Evolutionary conservation across 2,888 invertebrate species (phyloP).

Genomic region (Ornithoptera alexandrae): DNA sequence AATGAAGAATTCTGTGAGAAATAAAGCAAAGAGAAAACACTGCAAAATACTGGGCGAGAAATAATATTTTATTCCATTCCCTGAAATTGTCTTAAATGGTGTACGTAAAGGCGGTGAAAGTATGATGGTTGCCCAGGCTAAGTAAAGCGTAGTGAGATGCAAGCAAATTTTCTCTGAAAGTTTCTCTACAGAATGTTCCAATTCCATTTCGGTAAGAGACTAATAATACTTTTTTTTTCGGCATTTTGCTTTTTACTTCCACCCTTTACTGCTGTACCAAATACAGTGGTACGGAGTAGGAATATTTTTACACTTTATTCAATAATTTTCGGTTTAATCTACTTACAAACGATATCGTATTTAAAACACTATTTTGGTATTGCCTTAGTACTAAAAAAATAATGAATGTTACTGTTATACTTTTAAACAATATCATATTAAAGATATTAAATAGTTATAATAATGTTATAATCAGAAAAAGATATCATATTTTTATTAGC

Average conservation of each 20-base stretch:
- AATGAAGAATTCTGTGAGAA: constrained; percentile 36
- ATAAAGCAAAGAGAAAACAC: constrained; percentile 38
- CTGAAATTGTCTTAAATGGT: constrained; percentile 66
- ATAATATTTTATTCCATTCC: constrained; percentile 55
- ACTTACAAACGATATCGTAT: not conserved
- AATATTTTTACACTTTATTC: constrained; percentile 10
- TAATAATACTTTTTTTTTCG: constrained; percentile 78
- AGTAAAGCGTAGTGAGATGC: constrained; percentile 74
- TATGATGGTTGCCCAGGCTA: constrained; percentile 72
- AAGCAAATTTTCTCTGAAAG: constrained; percentile 71
- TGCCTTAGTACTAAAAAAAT: too few relatives aligned
- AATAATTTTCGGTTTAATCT: not conserved
- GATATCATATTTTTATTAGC: too few relatives aligned
- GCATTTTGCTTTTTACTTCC: constrained; percentile 79
- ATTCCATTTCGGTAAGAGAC: constrained; percentile 80
- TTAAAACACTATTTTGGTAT: too few relatives aligned
- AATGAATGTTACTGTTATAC: too few relatives aligned
- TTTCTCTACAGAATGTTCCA: constrained; percentile 77
- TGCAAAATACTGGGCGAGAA: constrained; percentile 49
- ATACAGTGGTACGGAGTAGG: constrained; percentile 54
- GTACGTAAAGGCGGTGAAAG: constrained; percentile 68
- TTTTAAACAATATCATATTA: too few relatives aligned
- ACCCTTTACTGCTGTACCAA: constrained; percentile 78
- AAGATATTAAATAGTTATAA: too few relatives aligned
- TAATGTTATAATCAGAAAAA: too few relatives aligned